Evolutionary conservation across 2,888 invertebrate genomes (phyloP), one percentile per base, ranked within the genome.

Genomic region (Mayetiola destructor): DNA sequence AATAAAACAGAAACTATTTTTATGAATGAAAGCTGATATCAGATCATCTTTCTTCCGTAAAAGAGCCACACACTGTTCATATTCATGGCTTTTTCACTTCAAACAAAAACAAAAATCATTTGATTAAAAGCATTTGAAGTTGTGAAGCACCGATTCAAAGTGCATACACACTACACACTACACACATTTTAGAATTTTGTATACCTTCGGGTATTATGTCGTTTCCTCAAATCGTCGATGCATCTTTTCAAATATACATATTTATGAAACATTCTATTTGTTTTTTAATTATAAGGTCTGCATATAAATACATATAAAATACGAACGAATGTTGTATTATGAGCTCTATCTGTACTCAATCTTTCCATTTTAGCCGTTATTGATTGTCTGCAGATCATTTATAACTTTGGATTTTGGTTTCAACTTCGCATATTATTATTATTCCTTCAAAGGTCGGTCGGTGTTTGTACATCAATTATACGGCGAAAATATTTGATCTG

Each of bases 221-320:
- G 27, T 27, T 48, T 48, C 48, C 48, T 42, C 23, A 42, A 23
- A 42, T 10, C 37, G n/a, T n/a, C 37, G 37, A 10, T 10, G n/a
- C 37, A 37, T 10, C 37, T 3, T 4, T 16, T 10, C 8, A 12
- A 12, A 5, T n/a, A 32, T 9, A 32, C 32, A n/a, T 48, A 8
- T 48, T 48, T 14, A 48, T 48, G 48, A 48, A n/a, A 27, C 27
- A 27, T 48, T 48, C 48, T 48, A 48, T 48, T 48, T 48, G 27
- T 27, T 48, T 48, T n/a, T 48, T 48, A 48, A 48, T 48, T 48
- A 48, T 48, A 27, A 16, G 48, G 48, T 48, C 48, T 48, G 48
- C 23, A 23, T 40, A 40, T 40, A 16, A 40, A 21, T 9, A 32
- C 12, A 32, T 32, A 9, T 12, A 32, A 32, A 32, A 9, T 32